Evolutionary conservation across 2,888 invertebrate species (phyloP).

Genomic region (Malthinus flaveolus): DNA sequence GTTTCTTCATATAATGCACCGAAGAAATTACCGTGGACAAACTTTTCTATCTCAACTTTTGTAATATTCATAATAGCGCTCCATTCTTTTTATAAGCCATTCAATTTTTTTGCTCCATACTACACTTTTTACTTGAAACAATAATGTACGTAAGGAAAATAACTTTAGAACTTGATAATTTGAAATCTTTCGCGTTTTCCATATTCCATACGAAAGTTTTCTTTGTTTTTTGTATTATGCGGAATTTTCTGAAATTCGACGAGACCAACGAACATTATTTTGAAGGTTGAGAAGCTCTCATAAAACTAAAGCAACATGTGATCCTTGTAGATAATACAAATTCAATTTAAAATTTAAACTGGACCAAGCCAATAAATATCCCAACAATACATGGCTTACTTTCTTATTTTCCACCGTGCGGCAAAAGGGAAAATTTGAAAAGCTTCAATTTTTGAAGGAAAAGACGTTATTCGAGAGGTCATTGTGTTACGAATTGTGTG

Average conservation of each 20-base stretch:
- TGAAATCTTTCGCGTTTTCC: no score
- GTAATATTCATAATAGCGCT: slow-evolving; percentile 49
- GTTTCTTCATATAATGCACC: slow-evolving; percentile 45
- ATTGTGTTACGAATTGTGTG: background rate
- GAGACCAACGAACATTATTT: no score
- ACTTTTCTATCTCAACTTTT: slow-evolving; percentile 41
- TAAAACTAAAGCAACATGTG: background rate
- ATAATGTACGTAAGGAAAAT: background rate
- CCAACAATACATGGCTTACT: no score
- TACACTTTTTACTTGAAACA: background rate
- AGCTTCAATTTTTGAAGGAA: background rate
- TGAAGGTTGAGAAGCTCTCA: no score
- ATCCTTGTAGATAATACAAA: background rate
- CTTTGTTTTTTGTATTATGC: no score
- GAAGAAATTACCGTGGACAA: slow-evolving; percentile 50
- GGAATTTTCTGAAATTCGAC: no score
- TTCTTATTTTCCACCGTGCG: no score
- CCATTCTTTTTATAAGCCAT: slow-evolving; percentile 44
- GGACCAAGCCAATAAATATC: no score
- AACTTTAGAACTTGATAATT: background rate
- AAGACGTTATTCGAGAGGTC: slow-evolving; percentile 2
- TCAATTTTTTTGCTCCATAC: slow-evolving; percentile 36
- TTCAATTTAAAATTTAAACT: background rate
- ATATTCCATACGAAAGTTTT: no score
- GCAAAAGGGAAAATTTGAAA: no score